phyloP scores from a whole-genome alignment of 1,140 invertebrate genomes.

The Diachasmimorpha longicaudata region DNA sequence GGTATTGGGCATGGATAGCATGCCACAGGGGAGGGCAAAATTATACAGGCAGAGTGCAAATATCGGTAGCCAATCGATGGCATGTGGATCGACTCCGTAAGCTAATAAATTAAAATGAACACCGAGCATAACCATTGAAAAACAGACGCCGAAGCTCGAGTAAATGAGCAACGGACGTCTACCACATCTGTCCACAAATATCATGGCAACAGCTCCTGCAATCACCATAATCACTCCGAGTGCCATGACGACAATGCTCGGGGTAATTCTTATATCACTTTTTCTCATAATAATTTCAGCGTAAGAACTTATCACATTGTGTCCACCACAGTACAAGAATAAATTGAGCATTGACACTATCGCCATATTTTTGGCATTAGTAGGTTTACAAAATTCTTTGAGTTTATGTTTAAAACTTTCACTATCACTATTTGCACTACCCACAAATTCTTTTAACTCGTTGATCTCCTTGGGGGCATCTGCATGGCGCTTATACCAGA shows the following conservation, averaged over 20 bases:
- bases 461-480: slow-evolving; percentile 51
- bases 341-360: slow-evolving; percentile 46
- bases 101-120: slow-evolving; percentile 58
- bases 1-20: slow-evolving; percentile 52
- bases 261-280: slow-evolving; percentile 38
- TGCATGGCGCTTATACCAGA: slow-evolving; percentile 48
- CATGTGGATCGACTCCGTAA: slow-evolving; percentile 33
- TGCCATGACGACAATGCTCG: slow-evolving; percentile 49
- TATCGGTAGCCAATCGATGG: slow-evolving; percentile 56
- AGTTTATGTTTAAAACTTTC: slow-evolving; percentile 31
- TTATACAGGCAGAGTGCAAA: slow-evolving; percentile 43
- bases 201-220: slow-evolving; percentile 41
- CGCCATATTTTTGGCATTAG: slow-evolving; percentile 36
- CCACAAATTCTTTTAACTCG: slow-evolving; percentile 51
- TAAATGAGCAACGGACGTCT: slow-evolving; percentile 46
- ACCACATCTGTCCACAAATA: slow-evolving; percentile 53
- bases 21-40: slow-evolving; percentile 46
- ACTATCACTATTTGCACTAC: slow-evolving; percentile 28
- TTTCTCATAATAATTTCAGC: slow-evolving; percentile 54
- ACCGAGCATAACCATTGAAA: slow-evolving; percentile 52
- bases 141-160: slow-evolving; percentile 43
- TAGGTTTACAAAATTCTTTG: slow-evolving; percentile 40
- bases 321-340: slow-evolving; percentile 47
- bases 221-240: slow-evolving; percentile 46
- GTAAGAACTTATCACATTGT: slow-evolving; percentile 49